These are phyloP conservation scores for Rutpela maculata DNA, from an alignment of 2,888 invertebrate species.

Conservation along the genomic window DNA sequence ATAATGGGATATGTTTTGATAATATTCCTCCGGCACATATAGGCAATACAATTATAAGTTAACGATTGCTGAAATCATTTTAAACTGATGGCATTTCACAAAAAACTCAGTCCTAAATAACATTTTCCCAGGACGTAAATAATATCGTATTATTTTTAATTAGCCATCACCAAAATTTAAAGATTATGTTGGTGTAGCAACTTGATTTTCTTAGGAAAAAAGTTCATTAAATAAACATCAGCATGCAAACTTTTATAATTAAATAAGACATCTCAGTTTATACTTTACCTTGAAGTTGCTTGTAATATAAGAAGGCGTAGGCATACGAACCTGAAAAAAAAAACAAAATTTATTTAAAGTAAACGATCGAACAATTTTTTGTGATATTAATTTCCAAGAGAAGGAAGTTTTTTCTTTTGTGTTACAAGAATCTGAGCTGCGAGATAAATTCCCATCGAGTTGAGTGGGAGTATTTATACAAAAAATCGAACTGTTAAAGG, in stretches of 20 bases:
- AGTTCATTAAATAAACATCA: background rate
- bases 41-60: too few relatives aligned
- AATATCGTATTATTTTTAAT: background rate
- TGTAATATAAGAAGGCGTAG: background rate
- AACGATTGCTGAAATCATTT: too few relatives aligned
- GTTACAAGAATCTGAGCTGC: background rate
- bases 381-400: background rate
- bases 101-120: too few relatives aligned
- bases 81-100: too few relatives aligned
- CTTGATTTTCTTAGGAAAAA: background rate
- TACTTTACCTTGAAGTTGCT: background rate
- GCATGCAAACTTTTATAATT: background rate
- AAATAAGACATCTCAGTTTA: background rate
- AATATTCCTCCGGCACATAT: too few relatives aligned
- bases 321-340: background rate
- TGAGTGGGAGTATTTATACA: background rate
- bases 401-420: background rate
- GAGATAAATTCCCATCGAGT: background rate
- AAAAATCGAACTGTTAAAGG: background rate
- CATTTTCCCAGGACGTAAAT: background rate
- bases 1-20: too few relatives aligned
- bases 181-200: background rate
- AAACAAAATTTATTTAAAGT: background rate
- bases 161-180: background rate
- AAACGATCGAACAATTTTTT: background rate